Base-by-base conservation (phyloP, 1,140 invertebrate species). In the Musca vetustissima region DNA sequence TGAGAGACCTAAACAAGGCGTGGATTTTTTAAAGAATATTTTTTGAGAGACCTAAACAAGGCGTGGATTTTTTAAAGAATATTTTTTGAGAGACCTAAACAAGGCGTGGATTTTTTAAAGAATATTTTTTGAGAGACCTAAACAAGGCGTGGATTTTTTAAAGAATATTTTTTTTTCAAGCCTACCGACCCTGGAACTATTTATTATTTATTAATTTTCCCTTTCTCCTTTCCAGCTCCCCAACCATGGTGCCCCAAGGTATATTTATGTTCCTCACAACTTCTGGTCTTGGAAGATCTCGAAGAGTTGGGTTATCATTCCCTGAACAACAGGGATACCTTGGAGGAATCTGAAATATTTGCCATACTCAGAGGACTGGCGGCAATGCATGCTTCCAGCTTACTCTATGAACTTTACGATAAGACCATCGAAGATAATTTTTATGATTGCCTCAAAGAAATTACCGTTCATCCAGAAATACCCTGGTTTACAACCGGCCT, bases 261-360 rank as follows among this genome's bases (percentile, higher is more conserved):
- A 2, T 61, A 67, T 14, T 83, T 83, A 28, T 80, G 76, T 68
- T 76, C 76, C 8, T 70, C 73, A 1, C 80, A 85, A 69, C 49
- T 83, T 11, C 64, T 83, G 4, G 76, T 86, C 0, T 71, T 85
- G 1, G 82, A 85, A 68, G 76, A 85, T 4, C 69, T 85, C 0
- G 68, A 70, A 7, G 14, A 32, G 11, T 1, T 43, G 4, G 57
- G 49, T 4, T 69, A 64, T 36, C 32, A 36, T 3, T 21, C 48
- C 22, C 61, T 72, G 3, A 53, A 57, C 0, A 74, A 76, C 8
- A 59, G 75, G 2, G 69, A 73, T 25, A 67, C 7, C n/a, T 15
- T 69, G 17, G 28, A 70, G 3, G 50, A 67, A 0, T 2, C 3
- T 11, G 69, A 78, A 1, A 64, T 80, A 15, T 67, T 70, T 3